Evolutionary conservation across 1,140 invertebrate genomes (phyloP).

Genomic region (Sarcophaga bullata): DNA sequence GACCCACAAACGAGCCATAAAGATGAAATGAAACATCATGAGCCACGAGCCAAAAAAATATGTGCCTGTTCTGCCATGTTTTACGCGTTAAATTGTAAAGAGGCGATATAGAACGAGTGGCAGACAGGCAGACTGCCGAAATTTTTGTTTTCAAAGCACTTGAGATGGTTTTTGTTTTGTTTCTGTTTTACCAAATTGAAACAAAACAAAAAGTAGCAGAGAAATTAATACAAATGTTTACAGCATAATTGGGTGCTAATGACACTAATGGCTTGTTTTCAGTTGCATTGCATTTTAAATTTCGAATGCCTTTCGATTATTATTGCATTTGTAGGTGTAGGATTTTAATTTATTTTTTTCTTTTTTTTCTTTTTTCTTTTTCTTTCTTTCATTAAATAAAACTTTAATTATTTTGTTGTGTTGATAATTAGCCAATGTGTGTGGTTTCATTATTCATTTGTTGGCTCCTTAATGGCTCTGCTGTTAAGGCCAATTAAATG

Average conservation of each 20-base stretch:
- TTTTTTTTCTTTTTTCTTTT: not conserved
- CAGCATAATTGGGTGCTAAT: slow-evolving; percentile 38
- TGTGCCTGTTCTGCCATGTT: not conserved
- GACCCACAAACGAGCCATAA: not conserved
- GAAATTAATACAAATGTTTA: not conserved
- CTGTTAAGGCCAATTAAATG: not conserved
- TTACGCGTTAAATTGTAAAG: not conserved
- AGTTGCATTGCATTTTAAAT: not conserved
- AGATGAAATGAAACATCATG: not conserved
- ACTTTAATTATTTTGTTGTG: slow-evolving; percentile 18
- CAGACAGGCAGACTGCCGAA: slow-evolving; percentile 28
- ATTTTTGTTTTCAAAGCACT: slow-evolving; percentile 10
- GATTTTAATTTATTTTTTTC: not conserved
- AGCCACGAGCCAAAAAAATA: slow-evolving; percentile 31
- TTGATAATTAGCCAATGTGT: slow-evolving; percentile 13
- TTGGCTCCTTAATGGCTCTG: slow-evolving; percentile 29
- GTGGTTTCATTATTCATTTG: slow-evolving; percentile 25
- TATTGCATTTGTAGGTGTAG: slow-evolving; percentile 9
- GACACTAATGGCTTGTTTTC: slow-evolving; percentile 30
- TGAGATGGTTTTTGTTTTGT: slow-evolving; percentile 26
- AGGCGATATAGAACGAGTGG: slow-evolving; percentile 3
- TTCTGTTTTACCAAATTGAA: not conserved
- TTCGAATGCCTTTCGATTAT: not conserved
- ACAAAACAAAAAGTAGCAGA: not conserved
- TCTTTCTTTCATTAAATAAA: not conserved